Conservation (phyloP, 2,113 vertebrate genomes). For the Opisthocomus hoazin region DNA sequence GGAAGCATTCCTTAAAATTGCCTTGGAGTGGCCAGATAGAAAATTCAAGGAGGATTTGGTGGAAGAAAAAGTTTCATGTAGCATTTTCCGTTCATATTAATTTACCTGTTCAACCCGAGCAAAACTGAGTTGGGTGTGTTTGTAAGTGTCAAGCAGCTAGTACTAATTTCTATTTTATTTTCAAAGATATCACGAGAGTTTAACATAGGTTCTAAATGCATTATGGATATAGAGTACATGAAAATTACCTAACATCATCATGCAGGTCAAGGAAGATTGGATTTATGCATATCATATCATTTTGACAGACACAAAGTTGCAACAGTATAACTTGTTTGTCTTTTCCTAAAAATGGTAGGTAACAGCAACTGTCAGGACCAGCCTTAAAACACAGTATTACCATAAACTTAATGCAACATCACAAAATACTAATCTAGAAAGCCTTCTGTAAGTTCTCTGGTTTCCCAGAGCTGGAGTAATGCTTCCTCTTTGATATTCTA, state of each 20-base stretch:
- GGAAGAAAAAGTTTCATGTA: background rate
- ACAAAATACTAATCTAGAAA: background rate
- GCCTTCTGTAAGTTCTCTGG: background rate
- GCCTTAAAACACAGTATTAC: background rate
- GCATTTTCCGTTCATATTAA: background rate
- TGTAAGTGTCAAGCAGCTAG: background rate
- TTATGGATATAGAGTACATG: background rate
- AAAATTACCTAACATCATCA: background rate
- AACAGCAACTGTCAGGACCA: background rate
- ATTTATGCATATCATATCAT: background rate
- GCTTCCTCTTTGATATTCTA: background rate
- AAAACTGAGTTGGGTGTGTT: background rate
- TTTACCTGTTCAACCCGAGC: background rate
- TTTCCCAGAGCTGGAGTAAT: background rate
- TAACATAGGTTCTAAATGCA: background rate
- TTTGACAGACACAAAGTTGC: background rate
- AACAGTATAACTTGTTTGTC: accelerated
- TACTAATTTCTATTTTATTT: background rate
- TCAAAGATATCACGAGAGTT: background rate
- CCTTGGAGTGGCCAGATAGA: background rate
- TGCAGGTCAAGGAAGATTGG: background rate
- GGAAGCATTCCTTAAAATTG: background rate
- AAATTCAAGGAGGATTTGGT: background rate
- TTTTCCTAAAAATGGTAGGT: background rate
- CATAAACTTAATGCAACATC: background rate